phyloP scores from a whole-genome alignment of 1,140 invertebrate genomes.

The Ips typographus region DNA sequence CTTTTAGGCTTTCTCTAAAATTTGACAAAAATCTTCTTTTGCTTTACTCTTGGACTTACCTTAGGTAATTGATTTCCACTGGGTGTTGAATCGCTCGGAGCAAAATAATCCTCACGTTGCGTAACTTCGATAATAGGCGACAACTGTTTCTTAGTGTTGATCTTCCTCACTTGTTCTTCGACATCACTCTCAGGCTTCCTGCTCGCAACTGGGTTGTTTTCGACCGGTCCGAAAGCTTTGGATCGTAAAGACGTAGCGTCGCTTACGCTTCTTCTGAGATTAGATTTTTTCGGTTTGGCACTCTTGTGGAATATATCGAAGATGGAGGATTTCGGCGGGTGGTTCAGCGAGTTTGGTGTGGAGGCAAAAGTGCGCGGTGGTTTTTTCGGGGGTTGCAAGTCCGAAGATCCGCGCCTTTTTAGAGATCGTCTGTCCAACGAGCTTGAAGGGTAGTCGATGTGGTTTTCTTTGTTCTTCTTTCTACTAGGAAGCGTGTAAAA shows the following conservation, averaged over 20 bases:
- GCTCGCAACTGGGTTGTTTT: slow-evolving; percentile 40
- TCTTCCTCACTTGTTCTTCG: slow-evolving; percentile 42
- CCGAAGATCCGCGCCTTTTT: slow-evolving; percentile 49
- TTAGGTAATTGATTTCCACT: slow-evolving; percentile 13
- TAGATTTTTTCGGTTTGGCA: slow-evolving; percentile 52
- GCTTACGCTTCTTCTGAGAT: slow-evolving; percentile 64
- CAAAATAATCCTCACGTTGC: slow-evolving; percentile 68
- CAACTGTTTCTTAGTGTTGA: slow-evolving; percentile 62
- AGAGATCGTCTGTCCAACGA: slow-evolving; percentile 43
- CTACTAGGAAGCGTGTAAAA: slow-evolving; percentile 62
- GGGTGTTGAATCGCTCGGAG: slow-evolving; percentile 43
- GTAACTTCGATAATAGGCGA: slow-evolving; percentile 74
- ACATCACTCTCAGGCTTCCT: slow-evolving; percentile 55
- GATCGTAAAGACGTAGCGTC: slow-evolving; percentile 64
- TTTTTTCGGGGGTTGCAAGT: slow-evolving; percentile 45
- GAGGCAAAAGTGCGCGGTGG: slow-evolving; percentile 53
- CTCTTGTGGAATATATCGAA: slow-evolving; percentile 62
- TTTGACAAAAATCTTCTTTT: slow-evolving; percentile 8
- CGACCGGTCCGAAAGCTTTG: slow-evolving; percentile 54
- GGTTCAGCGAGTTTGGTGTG: slow-evolving; percentile 43
- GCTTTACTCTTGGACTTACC: no score
- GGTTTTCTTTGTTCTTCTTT: slow-evolving; percentile 17
- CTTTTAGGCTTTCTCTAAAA: no score
- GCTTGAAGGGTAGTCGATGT: slow-evolving; percentile 16
- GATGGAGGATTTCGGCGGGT: slow-evolving; percentile 55